Conservation (phyloP, 1,140 invertebrate genomes). For the Drosophila pandora region DNA sequence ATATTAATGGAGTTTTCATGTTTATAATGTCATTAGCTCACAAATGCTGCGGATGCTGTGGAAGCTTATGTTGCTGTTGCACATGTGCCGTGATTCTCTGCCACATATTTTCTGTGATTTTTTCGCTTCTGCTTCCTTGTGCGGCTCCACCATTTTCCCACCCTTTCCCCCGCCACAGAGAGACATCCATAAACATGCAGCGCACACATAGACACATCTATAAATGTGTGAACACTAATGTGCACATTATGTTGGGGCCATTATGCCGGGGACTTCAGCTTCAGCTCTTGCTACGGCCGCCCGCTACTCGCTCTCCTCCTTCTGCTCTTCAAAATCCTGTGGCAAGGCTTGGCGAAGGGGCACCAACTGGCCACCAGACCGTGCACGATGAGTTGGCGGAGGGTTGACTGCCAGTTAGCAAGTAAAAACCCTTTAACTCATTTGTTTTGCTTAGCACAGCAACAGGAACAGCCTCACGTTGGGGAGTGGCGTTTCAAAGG, state of each 20-base stretch:
- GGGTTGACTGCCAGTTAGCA: constrained; percentile 32
- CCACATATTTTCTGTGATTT: constrained; percentile 79
- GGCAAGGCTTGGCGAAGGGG: not conserved
- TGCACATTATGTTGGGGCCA: constrained; percentile 81
- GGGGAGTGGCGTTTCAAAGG: constrained; percentile 1
- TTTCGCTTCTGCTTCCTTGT: constrained; percentile 43
- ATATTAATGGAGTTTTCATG: constrained; percentile 83
- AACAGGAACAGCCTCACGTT: constrained; percentile 15
- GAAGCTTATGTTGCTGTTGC: constrained; percentile 54
- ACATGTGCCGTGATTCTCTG: constrained; percentile 72
- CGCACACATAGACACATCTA: constrained; percentile 62
- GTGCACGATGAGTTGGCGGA: constrained; percentile 70
- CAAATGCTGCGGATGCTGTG: constrained; percentile 70
- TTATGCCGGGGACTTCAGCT: constrained; percentile 56
- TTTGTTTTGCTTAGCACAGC: constrained; percentile 73
- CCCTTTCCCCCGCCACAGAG: constrained; percentile 53
- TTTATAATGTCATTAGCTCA: constrained; percentile 83
- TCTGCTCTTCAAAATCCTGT: not conserved
- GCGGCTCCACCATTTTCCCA: constrained; percentile 14
- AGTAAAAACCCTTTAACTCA: constrained; percentile 79
- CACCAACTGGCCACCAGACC: constrained; percentile 64
- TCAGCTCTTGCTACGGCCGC: constrained; percentile 4
- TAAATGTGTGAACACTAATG: constrained; percentile 82
- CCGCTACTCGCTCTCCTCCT: not conserved
- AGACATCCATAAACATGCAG: constrained; percentile 73